Base-by-base conservation (phyloP, 2,113 vertebrate genomes). In the Tringa solitaria region DNA sequence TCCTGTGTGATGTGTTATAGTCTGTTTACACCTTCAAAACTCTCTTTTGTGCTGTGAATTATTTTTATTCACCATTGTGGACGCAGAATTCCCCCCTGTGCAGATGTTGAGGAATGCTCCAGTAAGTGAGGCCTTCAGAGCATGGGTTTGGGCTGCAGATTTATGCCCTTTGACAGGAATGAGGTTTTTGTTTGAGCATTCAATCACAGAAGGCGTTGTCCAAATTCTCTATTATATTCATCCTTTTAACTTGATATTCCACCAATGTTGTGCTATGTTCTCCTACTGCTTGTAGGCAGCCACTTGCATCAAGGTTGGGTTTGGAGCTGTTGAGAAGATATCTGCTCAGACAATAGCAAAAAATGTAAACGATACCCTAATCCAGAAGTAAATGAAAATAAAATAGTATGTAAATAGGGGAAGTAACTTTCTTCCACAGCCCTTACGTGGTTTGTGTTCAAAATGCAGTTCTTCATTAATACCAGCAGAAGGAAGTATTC, bases 401-500 rank as follows among this genome's bases (percentile, higher is more conserved):
- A 73, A 85, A 35, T 21, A 67, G 46, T 20, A 27, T 2, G 4
- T 70, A 72, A 85, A 67, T 1, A 56, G 33, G 57, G 48, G 48
- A 26, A 65, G 74, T 27, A 32, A 10, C 51, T 78, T 90, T 46
- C 53, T 72, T 53, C 77, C 77, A 46, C 41, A 84, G 64, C 54
- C 14, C 39, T n/a, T 18, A 28, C 51, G 67, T 48, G 27, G 9
- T 39, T 32, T 79, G 17, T 37, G 17, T 73, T 73, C 73, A 51
- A 65, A 89, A 61, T 96, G 95, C 77, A 95, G 60, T 96, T 97
- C 94, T 95, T 33, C 0, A 0, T 56, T 53, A 53, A 75, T 68
- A 33, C 95, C 95, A 94, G 93, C 84, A 97, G 96, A 94, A 95
- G 97, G 95, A 90, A 96, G 95, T 74, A 65, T 91, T 95, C 65